Base-by-base conservation (phyloP, 2,797 vertebrate species). In the Periparus ater region DNA sequence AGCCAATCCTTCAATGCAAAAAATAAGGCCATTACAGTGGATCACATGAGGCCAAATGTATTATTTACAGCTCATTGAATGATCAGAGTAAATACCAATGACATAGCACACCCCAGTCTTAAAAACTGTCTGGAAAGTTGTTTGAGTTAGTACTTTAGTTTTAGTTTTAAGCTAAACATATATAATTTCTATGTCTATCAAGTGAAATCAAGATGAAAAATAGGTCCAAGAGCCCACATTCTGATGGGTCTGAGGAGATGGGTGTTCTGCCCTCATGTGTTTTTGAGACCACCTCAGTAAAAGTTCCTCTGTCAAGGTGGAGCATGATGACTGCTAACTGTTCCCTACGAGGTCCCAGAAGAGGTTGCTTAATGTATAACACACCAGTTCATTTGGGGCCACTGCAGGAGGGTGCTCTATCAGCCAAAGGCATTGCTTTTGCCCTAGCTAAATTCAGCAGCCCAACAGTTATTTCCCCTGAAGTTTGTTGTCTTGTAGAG, bases 241-340 rank as follows among this genome's bases (percentile, higher is more conserved):
- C 20, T 47, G 15, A 15, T 36, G 22, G 3, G 13, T 76, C 47
- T 62, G 36, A 91, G 61, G 6, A 57, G 27, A 34, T 5, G 13
- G 11, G 5, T 48, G 17, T 7, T 60, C 11, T 75, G 3, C 4
- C 10, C 57, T 3, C 4, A 4, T 7, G 1, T 34, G 6, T 22
- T 91, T 91, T 65, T 66, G 65, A 78, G 44, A 30, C 10, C 18
- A 65, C 8, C 10, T 72, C 36, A 47, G 26, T 32, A 36, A 44
- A 70, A 82, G 22, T 9, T 3, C 3, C n/a, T 76, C n/a, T 79
- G 36, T 27, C 63, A 17, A 55, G 62, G 25, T 12, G 13, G 29
- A 73, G 17, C 14, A 5, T 22, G 57, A 70, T 36, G 36, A 32
- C 44, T n/a, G 10, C 23, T 67, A 60, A 26, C 45, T 51, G 20